Evolutionary conservation across 2,113 vertebrate species (phyloP).

Genomic region (Clarias gariepinus): DNA sequence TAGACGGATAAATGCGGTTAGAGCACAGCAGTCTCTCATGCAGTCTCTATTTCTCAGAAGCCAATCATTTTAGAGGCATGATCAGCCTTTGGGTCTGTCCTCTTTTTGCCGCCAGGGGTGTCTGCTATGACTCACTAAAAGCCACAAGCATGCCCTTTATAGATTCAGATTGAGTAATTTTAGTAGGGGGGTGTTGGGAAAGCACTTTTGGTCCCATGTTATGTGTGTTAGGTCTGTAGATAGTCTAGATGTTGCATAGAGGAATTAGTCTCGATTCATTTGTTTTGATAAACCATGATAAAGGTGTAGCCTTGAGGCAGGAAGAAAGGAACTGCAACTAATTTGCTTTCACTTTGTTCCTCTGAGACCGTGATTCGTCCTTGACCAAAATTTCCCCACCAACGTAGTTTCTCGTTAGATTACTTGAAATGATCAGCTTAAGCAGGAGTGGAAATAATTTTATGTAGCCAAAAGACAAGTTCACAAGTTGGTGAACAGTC

Average conservation of each 20-base stretch:
- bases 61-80: not conserved
- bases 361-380: not conserved
- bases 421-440: not conserved
- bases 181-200: not conserved
- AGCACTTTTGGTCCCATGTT: not conserved
- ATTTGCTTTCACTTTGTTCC: not conserved
- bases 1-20: not conserved
- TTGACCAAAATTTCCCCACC: not conserved
- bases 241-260: not conserved
- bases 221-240: not conserved
- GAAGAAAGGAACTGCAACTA: not conserved
- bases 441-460: too few species aligned
- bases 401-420: not conserved
- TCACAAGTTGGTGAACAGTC: too few species aligned
- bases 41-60: not conserved
- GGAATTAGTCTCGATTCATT: not conserved
- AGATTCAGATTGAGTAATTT: not conserved
- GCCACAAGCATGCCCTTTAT: not conserved
- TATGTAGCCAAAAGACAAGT: too few species aligned
- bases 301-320: not conserved
- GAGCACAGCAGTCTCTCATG: not conserved
- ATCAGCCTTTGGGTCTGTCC: not conserved
- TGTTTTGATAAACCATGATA: not conserved
- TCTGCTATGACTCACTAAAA: not conserved
- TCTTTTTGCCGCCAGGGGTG: not conserved